phyloP scores from a whole-genome alignment of 2,888 invertebrate genomes.

The Cheilosia urbana region DNA sequence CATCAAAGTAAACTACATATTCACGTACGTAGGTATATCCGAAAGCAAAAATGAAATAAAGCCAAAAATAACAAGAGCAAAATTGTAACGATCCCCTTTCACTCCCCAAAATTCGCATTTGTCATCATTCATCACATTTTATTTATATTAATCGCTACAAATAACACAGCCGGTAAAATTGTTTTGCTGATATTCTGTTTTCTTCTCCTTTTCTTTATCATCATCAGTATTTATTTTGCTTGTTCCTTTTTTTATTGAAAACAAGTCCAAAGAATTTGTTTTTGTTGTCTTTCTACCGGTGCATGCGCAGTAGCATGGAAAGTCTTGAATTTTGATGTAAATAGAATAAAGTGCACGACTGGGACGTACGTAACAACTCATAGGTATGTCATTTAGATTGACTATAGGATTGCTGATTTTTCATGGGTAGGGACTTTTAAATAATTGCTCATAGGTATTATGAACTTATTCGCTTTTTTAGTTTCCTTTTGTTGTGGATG shows the following conservation, averaged over 20 bases:
- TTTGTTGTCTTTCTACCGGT: constrained; percentile 12
- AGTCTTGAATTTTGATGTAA: constrained; percentile 13
- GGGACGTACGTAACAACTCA: too few relatives aligned
- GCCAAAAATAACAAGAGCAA: not conserved
- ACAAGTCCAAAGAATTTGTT: constrained; percentile 24
- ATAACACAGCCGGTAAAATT: constrained; percentile 35
- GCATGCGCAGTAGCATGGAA: constrained; percentile 19
- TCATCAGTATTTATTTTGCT: constrained; percentile 1
- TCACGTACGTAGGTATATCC: not conserved
- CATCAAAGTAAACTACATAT: not conserved
- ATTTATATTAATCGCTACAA: not conserved
- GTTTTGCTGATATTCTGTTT: constrained; percentile 22
- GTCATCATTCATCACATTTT: constrained; percentile 22
- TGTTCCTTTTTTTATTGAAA: constrained; percentile 20
- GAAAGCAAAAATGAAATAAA: not conserved
- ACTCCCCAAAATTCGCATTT: constrained; percentile 1
- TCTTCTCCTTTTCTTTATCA: constrained; percentile 12
- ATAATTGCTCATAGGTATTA: too few relatives aligned
- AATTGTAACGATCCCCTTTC: not conserved
- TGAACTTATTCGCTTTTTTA: too few relatives aligned
- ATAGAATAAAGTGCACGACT: not conserved
- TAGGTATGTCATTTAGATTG: too few relatives aligned
- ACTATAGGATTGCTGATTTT: too few relatives aligned
- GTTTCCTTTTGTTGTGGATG: too few relatives aligned
- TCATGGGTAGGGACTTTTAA: too few relatives aligned